These are phyloP conservation scores for Cacatua alba DNA, from an alignment of 2,113 vertebrate species.

Conservation along the genomic window DNA sequence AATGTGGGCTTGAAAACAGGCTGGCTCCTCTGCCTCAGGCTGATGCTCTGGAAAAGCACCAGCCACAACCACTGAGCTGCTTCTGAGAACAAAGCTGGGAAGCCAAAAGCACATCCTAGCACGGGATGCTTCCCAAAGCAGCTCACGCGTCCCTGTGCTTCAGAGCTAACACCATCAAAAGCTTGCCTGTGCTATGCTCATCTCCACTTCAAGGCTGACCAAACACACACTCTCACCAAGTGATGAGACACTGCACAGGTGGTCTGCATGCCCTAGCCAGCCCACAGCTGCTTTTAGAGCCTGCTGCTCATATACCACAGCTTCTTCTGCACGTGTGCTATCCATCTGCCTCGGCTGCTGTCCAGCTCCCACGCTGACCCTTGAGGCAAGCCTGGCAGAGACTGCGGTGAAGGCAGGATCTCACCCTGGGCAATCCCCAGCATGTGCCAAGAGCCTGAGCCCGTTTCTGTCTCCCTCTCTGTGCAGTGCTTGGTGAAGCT, in stretches of 20 bases:
- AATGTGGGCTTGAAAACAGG: rapidly evolving
- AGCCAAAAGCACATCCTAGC: not conserved
- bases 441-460: not conserved
- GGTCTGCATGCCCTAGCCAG: not conserved
- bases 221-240: rapidly evolving
- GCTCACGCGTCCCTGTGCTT: not conserved
- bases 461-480: rapidly evolving
- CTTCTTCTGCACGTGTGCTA: not conserved
- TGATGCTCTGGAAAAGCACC: not conserved
- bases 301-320: rapidly evolving
- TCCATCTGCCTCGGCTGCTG: not conserved
- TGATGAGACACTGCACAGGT: rapidly evolving
- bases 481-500: not conserved
- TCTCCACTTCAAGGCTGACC: not conserved
- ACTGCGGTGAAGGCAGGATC: not conserved
- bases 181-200: not conserved
- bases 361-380: not conserved
- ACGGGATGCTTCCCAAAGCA: not conserved
- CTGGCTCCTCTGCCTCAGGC: not conserved
- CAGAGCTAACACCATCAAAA: not conserved
- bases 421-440: not conserved
- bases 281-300: not conserved
- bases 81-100: rapidly evolving
- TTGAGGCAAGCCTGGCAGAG: not conserved
- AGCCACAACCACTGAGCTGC: not conserved